Base-by-base conservation (phyloP, 2,797 vertebrate species). In the Podarcis lilfordi region DNA sequence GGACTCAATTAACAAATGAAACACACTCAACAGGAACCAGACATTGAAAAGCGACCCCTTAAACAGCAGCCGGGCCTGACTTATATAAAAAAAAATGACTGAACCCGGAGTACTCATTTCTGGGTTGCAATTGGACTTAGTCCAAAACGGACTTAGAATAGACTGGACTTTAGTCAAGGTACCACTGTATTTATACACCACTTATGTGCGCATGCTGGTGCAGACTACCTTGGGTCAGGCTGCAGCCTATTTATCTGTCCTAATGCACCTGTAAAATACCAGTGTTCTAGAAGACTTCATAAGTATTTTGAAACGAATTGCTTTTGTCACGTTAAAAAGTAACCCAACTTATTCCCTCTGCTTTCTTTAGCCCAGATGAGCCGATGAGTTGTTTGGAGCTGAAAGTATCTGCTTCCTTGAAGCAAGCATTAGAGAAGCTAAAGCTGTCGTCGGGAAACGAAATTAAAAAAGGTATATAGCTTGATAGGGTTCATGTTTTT, bases 381-480 rank as follows among this genome's bases (percentile, higher is more conserved):
- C 98, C 98, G 13, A 95, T 98, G 95, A 97, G 96, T 93, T 97
- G 95, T 92, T 91, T 99, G 94, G 98, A 98, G 92, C 97, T 98
- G 91, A 99, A 98, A 95, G 97, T 99, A 66, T 98, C 98, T 19
- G 95, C 97, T 45, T 99, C 99, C 69, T 97, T 99, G 93, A 99
- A 98, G 94, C 98, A 99, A 96, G 98, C 99, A 35, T 97, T 99
- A 77, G 99, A 98, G 97, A 99, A 99, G 94, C 97, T 99, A 91
- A 98, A 98, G 93, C 95, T 99, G 29, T 97, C 98, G 43, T 94
- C 96, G 8, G 97, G 98, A 91, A 98, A 97, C 0, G 93, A 96
- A 78, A 97, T 97, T 69, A 96, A 96, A 87, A 98, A 98, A 95
- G 98, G 98, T 99, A 95, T 96, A 94, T 64, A 45, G 7, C 29